These are phyloP conservation scores for Cantharis rufa DNA, from an alignment of 2,888 invertebrate species.

Conservation along the genomic window DNA sequence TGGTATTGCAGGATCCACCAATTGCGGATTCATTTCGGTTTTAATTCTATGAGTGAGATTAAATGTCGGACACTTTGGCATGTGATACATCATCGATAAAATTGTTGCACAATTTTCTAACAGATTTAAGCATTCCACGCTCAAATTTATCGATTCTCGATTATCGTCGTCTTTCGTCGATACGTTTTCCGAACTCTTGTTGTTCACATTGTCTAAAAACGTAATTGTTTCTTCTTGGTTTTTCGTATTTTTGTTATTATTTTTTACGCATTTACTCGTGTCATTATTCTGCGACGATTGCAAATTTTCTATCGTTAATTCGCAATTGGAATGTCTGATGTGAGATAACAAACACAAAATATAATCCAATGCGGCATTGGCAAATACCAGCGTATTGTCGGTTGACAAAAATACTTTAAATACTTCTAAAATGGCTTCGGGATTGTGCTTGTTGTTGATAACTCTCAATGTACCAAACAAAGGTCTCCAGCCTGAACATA, in stretches of 20 bases:
- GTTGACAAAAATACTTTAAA: slow-evolving; percentile 92
- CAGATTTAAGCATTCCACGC: slow-evolving; percentile 81
- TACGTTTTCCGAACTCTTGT: slow-evolving; percentile 38
- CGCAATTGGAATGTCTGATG: slow-evolving; percentile 70
- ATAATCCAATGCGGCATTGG: slow-evolving; percentile 92
- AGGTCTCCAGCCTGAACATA: slow-evolving; percentile 94
- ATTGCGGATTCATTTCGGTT: slow-evolving; percentile 75
- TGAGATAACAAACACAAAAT: slow-evolving; percentile 83
- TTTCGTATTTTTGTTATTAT: slow-evolving; percentile 11
- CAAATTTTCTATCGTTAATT: slow-evolving; percentile 33
- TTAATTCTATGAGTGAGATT: slow-evolving; percentile 85
- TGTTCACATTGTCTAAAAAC: slow-evolving; percentile 17
- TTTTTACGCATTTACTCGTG: slow-evolving; percentile 16
- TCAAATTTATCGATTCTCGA: slow-evolving; percentile 60
- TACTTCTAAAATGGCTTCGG: slow-evolving; percentile 81
- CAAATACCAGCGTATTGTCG: slow-evolving; percentile 90
- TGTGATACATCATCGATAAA: slow-evolving; percentile 88
- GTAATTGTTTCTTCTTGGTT: slow-evolving; percentile 16
- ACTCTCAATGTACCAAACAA: slow-evolving; percentile 91
- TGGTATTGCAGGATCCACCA: slow-evolving; percentile 85
- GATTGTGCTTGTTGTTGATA: slow-evolving; percentile 72
- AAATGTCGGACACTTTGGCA: slow-evolving; percentile 93
- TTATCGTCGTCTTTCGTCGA: slow-evolving; percentile 40
- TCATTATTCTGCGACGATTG: slow-evolving; percentile 7
- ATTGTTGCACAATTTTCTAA: slow-evolving; percentile 86